Evolutionary conservation across 1,140 invertebrate species (phyloP).

Genomic region (Dermatophagoides farinae): DNA sequence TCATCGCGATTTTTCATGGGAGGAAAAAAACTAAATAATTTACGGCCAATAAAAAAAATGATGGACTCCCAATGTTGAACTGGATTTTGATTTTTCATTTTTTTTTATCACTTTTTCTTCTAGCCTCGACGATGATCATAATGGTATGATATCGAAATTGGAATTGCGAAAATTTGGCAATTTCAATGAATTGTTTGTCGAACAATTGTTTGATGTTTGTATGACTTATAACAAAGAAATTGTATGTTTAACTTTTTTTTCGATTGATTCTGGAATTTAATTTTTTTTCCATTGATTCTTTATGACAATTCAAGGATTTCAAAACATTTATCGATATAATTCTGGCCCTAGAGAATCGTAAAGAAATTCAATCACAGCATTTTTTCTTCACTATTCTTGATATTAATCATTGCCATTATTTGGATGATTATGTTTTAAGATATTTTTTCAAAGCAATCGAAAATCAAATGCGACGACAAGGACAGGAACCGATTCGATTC

Average conservation of each 20-base stretch:
- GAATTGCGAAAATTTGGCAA: slow-evolving; percentile 59
- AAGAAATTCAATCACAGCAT: slow-evolving; percentile 69
- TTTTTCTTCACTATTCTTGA: slow-evolving; percentile 83
- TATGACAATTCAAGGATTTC: slow-evolving; percentile 48
- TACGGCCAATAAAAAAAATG: too few species aligned
- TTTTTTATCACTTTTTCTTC: not conserved
- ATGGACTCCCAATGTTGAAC: too few species aligned
- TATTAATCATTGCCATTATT: slow-evolving; percentile 61
- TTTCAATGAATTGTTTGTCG: slow-evolving; percentile 71
- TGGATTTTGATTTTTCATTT: not conserved
- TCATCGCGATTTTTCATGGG: not conserved
- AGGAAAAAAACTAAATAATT: too few species aligned
- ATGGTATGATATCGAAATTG: slow-evolving; percentile 78
- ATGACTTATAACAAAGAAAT: slow-evolving; percentile 88
- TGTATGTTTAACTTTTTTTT: slow-evolving; percentile 24
- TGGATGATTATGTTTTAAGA: slow-evolving; percentile 72
- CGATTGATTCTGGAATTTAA: too few species aligned
- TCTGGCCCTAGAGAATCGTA: slow-evolving; percentile 71
- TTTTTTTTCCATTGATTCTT: not conserved
- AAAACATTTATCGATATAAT: slow-evolving; percentile 90
- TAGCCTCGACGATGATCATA: slow-evolving; percentile 66
- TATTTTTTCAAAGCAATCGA: slow-evolving; percentile 85
- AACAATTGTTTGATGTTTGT: slow-evolving; percentile 82
- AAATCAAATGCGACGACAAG: slow-evolving; percentile 61
- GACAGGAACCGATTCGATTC: slow-evolving; percentile 65